Evolutionary conservation across 2,113 vertebrate species (phyloP).

Genomic region (Platycercus adscitus): DNA sequence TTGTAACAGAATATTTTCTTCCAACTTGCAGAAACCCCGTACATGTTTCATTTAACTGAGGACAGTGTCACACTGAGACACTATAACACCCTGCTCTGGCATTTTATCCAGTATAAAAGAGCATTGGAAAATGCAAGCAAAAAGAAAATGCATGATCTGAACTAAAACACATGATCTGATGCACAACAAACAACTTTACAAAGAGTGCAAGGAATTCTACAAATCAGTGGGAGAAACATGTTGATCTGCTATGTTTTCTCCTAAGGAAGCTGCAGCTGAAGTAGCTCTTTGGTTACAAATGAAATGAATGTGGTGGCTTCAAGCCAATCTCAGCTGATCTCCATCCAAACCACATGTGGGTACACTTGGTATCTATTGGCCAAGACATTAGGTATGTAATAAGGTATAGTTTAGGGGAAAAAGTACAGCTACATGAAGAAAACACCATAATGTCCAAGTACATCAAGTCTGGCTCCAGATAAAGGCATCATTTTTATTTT

Average conservation of each 20-base stretch:
- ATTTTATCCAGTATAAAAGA: background rate
- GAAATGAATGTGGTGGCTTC: background rate
- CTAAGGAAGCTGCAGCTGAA: background rate
- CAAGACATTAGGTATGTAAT: background rate
- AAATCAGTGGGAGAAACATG: too few species aligned
- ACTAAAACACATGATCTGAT: background rate
- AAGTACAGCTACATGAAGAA: background rate
- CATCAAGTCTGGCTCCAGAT: background rate
- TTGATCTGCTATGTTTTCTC: background rate
- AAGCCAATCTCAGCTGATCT: background rate
- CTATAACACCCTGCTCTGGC: background rate
- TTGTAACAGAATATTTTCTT: background rate
- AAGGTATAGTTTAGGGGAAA: background rate
- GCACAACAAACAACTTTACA: background rate
- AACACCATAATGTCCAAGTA: background rate
- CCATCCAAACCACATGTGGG: background rate
- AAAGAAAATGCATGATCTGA: background rate
- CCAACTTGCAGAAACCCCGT: background rate
- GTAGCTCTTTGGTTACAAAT: background rate
- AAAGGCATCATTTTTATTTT: background rate
- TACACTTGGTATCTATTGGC: background rate
- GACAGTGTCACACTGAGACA: background rate
- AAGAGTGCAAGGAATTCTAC: background rate
- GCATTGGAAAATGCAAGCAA: background rate
- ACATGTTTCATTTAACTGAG: background rate